These are phyloP conservation scores for Etheostoma cragini DNA, from an alignment of 2,113 vertebrate genomes.

Conservation along the genomic window DNA sequence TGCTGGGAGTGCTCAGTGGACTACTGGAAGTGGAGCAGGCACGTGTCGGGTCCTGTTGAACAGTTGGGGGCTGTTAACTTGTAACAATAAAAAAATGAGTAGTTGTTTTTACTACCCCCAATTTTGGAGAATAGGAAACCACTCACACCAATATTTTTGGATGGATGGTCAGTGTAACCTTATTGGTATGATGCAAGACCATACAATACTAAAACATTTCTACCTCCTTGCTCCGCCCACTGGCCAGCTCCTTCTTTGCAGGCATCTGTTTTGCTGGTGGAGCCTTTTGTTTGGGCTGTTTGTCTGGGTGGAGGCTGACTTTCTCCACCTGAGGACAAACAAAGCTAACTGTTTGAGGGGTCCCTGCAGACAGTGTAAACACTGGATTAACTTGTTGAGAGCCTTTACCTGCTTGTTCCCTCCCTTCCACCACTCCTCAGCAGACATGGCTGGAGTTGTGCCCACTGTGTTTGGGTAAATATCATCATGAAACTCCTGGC, in stretches of 20 bases:
- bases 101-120: background rate
- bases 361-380: background rate
- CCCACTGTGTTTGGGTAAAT: conserved; percentile 90
- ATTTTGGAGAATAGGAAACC: background rate
- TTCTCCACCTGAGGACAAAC: conserved; percentile 84
- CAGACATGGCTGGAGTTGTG: conserved; percentile 77
- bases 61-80: background rate
- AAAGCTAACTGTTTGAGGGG: background rate
- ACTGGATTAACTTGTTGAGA: background rate
- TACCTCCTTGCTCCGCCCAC: conserved; percentile 79
- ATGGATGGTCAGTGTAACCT: background rate
- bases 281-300: conserved; percentile 71
- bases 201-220: background rate
- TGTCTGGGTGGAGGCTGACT: conserved; percentile 89
- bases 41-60: conserved; percentile 77
- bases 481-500: conserved; percentile 92
- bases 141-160: background rate
- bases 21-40: conserved; percentile 87
- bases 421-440: conserved; percentile 92
- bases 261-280: conserved; percentile 49
- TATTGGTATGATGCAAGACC: background rate
- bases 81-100: background rate
- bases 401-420: conserved; percentile 88
- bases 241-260: conserved; percentile 66
- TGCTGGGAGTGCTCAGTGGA: conserved; percentile 87